These are phyloP conservation scores for Ptilonorhynchus violaceus DNA, from an alignment of 2,113 vertebrate species.

Conservation along the genomic window DNA sequence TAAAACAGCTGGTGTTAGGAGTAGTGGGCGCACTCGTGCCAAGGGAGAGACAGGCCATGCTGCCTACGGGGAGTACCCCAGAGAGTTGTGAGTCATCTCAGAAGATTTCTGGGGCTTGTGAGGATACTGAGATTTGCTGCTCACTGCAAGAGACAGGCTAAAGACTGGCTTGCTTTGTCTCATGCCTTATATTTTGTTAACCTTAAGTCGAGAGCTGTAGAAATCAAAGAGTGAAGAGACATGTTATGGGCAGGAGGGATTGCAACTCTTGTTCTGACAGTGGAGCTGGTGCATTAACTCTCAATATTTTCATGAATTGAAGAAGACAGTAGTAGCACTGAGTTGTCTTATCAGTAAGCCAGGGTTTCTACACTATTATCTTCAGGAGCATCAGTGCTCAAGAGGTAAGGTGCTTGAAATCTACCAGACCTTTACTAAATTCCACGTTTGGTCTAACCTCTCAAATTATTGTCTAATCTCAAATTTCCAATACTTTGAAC, in stretches of 20 bases:
- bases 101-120: not conserved
- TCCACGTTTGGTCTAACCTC: not conserved
- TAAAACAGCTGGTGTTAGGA: not conserved
- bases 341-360: not conserved
- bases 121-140: not conserved
- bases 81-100: not conserved
- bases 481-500: not conserved
- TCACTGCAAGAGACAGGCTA: not conserved
- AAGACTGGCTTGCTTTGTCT: not conserved
- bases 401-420: not conserved
- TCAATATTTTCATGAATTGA: not conserved
- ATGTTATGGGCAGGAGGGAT: accelerated
- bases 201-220: not conserved
- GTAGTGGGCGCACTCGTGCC: accelerated
- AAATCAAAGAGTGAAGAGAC: not conserved
- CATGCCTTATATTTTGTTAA: not conserved
- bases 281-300: not conserved
- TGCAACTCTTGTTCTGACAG: not conserved
- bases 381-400: not conserved
- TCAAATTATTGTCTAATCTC: not conserved
- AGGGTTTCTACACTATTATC: not conserved
- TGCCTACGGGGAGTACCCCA: not conserved
- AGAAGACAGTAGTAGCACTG: not conserved
- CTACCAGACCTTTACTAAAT: not conserved
- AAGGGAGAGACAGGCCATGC: accelerated